Evolutionary conservation across 2,888 invertebrate species (phyloP).

Genomic region (Stictocephala bisonia): DNA sequence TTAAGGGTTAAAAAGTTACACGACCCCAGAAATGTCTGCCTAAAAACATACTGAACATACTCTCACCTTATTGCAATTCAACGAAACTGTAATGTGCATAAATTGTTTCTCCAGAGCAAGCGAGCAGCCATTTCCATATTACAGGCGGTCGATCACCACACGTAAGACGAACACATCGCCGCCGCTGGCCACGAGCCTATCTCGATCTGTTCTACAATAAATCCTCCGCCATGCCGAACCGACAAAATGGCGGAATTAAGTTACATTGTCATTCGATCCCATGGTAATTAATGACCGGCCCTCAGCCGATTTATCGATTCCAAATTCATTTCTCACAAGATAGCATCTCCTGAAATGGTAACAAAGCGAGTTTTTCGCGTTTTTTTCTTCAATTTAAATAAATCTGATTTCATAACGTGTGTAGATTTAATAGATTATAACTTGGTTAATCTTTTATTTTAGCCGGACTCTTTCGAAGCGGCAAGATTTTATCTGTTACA

Average conservation of each 20-base stretch:
- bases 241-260: slow-evolving; percentile 40
- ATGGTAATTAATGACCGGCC: slow-evolving; percentile 26
- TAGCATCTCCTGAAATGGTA: no score
- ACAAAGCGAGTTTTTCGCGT: no score
- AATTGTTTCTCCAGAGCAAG: slow-evolving; percentile 21
- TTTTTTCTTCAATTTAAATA: no score
- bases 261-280: slow-evolving; percentile 27
- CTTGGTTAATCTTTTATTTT: no score
- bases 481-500: no score
- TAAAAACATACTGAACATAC: no score
- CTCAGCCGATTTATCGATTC: slow-evolving; percentile 4
- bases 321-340: slow-evolving; percentile 20
- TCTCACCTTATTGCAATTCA: no score
- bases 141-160: slow-evolving; percentile 38
- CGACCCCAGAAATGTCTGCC: no score
- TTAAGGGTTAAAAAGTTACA: no score
- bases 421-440: no score
- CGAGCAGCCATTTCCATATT: slow-evolving; percentile 27
- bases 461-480: no score
- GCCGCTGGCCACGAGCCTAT: background rate
- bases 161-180: slow-evolving; percentile 14
- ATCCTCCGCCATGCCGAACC: slow-evolving; percentile 6
- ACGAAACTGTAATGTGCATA: slow-evolving; percentile 22
- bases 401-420: no score
- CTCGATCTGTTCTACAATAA: slow-evolving; percentile 13